A percentile compares a stretch with the other conserved stretches of the same genome.
phyloP scores from a whole-genome alignment of 35 echinoderm and acorn worm species.

The Acanthaster planci region DNA sequence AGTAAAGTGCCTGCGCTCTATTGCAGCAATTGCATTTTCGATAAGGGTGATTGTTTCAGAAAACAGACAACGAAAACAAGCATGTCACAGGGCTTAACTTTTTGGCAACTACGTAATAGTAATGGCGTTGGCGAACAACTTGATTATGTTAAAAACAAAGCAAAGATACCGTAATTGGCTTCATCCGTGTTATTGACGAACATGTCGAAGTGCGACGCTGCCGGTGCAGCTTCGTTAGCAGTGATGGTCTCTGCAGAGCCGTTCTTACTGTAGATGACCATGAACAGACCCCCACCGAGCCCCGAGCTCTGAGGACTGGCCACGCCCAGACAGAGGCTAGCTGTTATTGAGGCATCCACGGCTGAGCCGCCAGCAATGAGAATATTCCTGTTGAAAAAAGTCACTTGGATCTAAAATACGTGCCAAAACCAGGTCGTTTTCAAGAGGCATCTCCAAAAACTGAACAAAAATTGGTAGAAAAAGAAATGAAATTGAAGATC shows the following conservation, averaged over 20 bases:
- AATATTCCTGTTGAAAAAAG: constrained; percentile 43
- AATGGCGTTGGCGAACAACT: too few species aligned
- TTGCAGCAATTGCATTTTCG: too few species aligned
- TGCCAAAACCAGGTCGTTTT: too few species aligned
- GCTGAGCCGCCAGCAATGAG: constrained; percentile 53
- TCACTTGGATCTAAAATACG: not conserved
- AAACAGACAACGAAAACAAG: too few species aligned
- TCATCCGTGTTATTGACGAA: constrained; percentile 11
- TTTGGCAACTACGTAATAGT: too few species aligned
- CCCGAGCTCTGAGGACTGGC: constrained; percentile 61
- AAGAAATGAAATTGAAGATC: too few species aligned
- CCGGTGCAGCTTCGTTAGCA: constrained; percentile 49
- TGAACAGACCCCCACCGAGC: constrained; percentile 61
- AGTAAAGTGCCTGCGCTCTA: too few species aligned
- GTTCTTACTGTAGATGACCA: constrained; percentile 53
- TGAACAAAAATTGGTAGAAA: too few species aligned
- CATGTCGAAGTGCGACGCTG: constrained; percentile 43
- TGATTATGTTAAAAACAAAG: not conserved
- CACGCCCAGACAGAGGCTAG: constrained; percentile 60
- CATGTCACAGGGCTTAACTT: too few species aligned
- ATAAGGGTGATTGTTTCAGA: too few species aligned
- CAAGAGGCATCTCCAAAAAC: too few species aligned
- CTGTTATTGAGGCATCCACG: constrained; percentile 66
- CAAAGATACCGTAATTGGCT: constrained; percentile 39
- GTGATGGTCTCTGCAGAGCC: not conserved